Evolutionary conservation across 37 sponge, comb jelly and placozoan genomes (phyloP), one percentile per base, ranked within the genome.

Genomic region (Cliona cf. orientalis): DNA sequence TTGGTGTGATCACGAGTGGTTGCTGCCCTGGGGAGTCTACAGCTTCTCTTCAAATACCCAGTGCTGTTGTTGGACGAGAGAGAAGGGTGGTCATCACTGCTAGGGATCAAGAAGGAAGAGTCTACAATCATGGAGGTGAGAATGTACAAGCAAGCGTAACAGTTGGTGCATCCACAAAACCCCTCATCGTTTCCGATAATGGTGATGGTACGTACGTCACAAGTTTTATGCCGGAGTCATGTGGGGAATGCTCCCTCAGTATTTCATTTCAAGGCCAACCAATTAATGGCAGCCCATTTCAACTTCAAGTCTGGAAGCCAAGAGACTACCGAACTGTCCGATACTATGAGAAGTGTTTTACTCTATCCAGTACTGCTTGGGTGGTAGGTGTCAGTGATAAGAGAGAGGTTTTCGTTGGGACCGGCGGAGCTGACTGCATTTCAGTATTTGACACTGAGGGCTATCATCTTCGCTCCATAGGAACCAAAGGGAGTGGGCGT

Each of bases 231-330:
- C 77, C 85, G 7, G 59, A 70, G 61, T 36, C 71, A 22, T 12
- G 25, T 32, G 85, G 85, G 19, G 44, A 68, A 0, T 34, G 71
- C 69, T 43, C 69, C 41, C 39, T 85, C 0, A 1, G 1, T 12
- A 44, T 85, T 29, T 77, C 67, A 6, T 68, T 76, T 55, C 25
- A 60, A 22, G 42, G 58, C 43, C 39, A 76, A n/a, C 36, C 29
- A 3, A 66, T 85, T n/a, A 57, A 58, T 33, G 33, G 62, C 26
- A 85, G 85, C 29, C 78, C 85, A n/a, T 77, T 77, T 53, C 19
- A n/a, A 58, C 2, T 85, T 32, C 12, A 39, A 69, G 77, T 68
- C 14, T 7, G 73, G 22, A 21, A 71, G 21, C 35, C 26, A 23
- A 43, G 64, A 22, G 22, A 2, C 43, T 82, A 82, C 64, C 14